Conservation (phyloP, 2,888 invertebrate genomes). For the Vannuccia rotundouncinata region DNA sequence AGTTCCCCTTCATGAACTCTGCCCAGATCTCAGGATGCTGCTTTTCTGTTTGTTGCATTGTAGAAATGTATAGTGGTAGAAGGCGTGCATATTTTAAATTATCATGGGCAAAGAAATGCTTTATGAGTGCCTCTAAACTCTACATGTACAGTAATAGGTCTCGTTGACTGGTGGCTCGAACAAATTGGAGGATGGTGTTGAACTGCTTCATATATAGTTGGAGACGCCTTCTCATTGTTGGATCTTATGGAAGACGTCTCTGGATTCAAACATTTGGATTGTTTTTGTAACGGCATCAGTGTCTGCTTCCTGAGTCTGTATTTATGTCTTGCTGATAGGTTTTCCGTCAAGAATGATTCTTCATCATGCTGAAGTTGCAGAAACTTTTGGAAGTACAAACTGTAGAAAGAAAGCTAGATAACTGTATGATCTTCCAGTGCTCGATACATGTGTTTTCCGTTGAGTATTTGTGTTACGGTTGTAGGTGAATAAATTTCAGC, state of each 20-base stretch:
- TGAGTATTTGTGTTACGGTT: constrained; percentile 36
- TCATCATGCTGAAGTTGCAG: constrained; percentile 29
- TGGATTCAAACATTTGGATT: not conserved
- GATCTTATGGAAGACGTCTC: not conserved
- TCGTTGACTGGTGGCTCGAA: constrained; percentile 28
- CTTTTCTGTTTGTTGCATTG: constrained; percentile 36
- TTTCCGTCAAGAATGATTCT: not conserved
- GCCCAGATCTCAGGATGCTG: constrained; percentile 33
- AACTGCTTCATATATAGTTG: constrained; percentile 36
- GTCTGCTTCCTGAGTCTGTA: not conserved
- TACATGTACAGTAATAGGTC: too few relatives aligned
- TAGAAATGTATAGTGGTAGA: constrained; percentile 34
- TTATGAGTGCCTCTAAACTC: constrained; percentile 27
- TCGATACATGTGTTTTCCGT: constrained; percentile 38
- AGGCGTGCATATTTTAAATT: constrained; percentile 37
- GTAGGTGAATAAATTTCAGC: constrained; percentile 36
- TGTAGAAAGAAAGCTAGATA: constrained; percentile 29
- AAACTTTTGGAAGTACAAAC: constrained; percentile 33
- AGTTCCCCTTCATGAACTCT: constrained; percentile 36
- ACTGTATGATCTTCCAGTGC: constrained; percentile 25
- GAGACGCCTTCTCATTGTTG: not conserved
- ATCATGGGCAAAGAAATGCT: constrained; percentile 35
- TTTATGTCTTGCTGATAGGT: constrained; percentile 33
- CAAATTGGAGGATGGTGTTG: constrained; percentile 31
- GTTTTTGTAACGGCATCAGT: not conserved